Base-by-base conservation (phyloP, 2,888 invertebrate species). In the Plebejus anna region DNA sequence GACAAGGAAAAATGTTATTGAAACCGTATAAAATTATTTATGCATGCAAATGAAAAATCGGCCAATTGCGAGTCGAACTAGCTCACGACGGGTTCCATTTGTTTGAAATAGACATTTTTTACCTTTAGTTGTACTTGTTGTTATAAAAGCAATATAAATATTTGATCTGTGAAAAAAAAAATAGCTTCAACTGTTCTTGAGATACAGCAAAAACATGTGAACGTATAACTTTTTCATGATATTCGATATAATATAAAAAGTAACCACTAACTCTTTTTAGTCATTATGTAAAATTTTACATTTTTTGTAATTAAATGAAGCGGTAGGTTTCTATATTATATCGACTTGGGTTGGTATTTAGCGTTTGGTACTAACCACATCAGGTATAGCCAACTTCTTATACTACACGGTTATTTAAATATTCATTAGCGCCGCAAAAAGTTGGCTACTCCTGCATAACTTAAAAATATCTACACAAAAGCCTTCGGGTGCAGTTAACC, bases 191-290 rank as follows among this genome's bases (percentile, higher is more conserved):
- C 47, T 32, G 2, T 9, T 47, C 9, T 42, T 42, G 42, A 7
- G 42, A 42, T 42, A 42, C 1, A 42, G 1, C 7, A 47, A 47
- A 11, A 47, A 47, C 55, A 55, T 55, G 13, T 55, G 55, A 61
- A 61, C 61, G 61, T 61, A 61, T 61, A 61, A 61, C 61, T 61
- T 61, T 61, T 61, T 22, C 9, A 22, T 1, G 22, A 28, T 28
- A 61, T 61, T 28, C 22, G 61, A 61, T 61, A 9, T 22, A 61
- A 61, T 61, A 61, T 61, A 61, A 61, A 61, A 61, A 61, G 6
- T 2, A 22, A 22, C 57, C 57, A 4, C 2, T 22, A n/a, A 22
- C 6, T 7, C 7, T n/a, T 2, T n/a, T 9, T 3, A 47, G 47
- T 2, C 3, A 47, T 47, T 42, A 7, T 42, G 42, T 42, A 42